Evolutionary conservation across 2,888 invertebrate species (phyloP), one percentile per base, ranked within the genome.

Genomic region (Euspilapteryx auroguttella): DNA sequence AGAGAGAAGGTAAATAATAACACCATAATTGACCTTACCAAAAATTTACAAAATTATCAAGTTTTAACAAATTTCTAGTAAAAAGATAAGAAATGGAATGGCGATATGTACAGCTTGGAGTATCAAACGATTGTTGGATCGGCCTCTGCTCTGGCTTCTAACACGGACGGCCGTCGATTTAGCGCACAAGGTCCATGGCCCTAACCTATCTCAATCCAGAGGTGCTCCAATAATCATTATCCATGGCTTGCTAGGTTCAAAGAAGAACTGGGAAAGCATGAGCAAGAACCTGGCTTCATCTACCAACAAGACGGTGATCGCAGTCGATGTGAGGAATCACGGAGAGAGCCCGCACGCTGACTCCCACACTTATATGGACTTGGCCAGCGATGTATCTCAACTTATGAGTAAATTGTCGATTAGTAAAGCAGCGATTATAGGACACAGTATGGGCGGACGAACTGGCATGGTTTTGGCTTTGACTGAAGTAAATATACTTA

Each of bases 371-470:
- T 94, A 93, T 49, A 47, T 61, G 1, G 78, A 80, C 24, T 80
- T 95, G 77, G 82, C 85, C 0, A 76, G 78, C 28, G 95, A 95
- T 63, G 47, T 94, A 9, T 57, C 68, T 2, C 47, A 66, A 9
- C 69, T 89, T 14, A 59, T 87, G 42, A 56, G 77, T 31, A 77
- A 79, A 33, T 53, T 82, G 20, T 49, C 65, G 1, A 64, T 88
- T 8, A 44, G 64, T 2, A 79, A 79, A 49, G 79, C 81, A 1
- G 55, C 79, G 20, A 44, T 92, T 13, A 58, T 95, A 44, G 94
- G 95, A 0, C 95, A 95, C 54, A 92, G 93, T 38, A 92, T 95
- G 92, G 94, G 94, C 9, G 95, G 94, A n/a, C 81, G 91, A 32
- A 79, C 88, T 2, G 85, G 83, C 41, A 94, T 94, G 93, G 75